phyloP scores from a whole-genome alignment of 2,113 vertebrate genomes.

The Epinephelus lanceolatus region DNA sequence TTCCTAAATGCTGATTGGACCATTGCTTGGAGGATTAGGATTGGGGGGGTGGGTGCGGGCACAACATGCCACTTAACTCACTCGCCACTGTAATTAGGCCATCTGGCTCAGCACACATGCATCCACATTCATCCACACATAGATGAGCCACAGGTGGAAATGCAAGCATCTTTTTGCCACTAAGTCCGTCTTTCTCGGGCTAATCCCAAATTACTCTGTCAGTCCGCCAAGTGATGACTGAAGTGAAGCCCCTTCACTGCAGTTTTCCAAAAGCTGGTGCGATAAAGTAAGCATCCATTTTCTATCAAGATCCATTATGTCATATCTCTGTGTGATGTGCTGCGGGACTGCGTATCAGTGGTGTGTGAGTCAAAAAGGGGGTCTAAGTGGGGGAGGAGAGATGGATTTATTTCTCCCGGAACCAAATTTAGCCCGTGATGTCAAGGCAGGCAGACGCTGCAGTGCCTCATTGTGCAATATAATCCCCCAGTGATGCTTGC shows the following conservation, averaged over 20 bases:
- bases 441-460: slow-evolving; percentile 81
- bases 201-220: slow-evolving; percentile 36
- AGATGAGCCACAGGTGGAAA: slow-evolving; percentile 70
- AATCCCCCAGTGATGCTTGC: slow-evolving; percentile 78
- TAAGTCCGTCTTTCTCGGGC: slow-evolving; percentile 26
- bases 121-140: slow-evolving; percentile 51
- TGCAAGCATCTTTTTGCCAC: slow-evolving; percentile 44
- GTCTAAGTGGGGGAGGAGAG: slow-evolving; percentile 42
- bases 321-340: slow-evolving; percentile 24
- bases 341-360: neutral
- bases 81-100: slow-evolving; percentile 90
- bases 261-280: slow-evolving; percentile 1
- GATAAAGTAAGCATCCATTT: slow-evolving; percentile 33
- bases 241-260: slow-evolving; percentile 10
- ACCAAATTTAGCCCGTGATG: slow-evolving; percentile 85
- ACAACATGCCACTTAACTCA: slow-evolving; percentile 84
- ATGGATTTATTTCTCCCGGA: slow-evolving; percentile 80
- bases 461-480: slow-evolving; percentile 82
- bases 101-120: slow-evolving; percentile 80
- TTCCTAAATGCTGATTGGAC: slow-evolving; percentile 88
- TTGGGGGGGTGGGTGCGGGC: slow-evolving; percentile 62
- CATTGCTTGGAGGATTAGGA: slow-evolving; percentile 86
- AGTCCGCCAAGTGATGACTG: neutral
- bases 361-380: slow-evolving; percentile 32
- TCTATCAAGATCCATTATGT: slow-evolving; percentile 43